Evolutionary conservation across 2,113 vertebrate genomes (phyloP), one percentile per base, ranked within the genome.

Genomic region (Mionectes macconnelli): DNA sequence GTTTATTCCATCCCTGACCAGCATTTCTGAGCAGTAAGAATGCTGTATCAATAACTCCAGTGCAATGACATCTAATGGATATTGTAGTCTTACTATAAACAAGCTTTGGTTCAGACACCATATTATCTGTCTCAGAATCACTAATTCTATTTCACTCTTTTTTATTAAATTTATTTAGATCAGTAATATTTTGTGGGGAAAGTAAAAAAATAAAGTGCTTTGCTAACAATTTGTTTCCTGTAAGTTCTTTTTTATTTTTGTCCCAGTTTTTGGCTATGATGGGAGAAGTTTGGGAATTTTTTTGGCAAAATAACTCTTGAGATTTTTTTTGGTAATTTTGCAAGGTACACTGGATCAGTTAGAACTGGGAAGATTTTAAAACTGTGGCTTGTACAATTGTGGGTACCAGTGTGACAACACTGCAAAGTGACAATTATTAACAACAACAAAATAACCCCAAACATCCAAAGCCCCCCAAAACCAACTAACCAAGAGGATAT

Each of bases 1-100:
- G 39, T 90, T 94, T 89, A 49, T 92, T 90, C 22, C 55, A 25
- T 56, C 30, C 30, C 76, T 92, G 55, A 56, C 96, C 92, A 95
- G 59, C 68, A 84, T 62, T 93, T 89, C 84, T 82, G 67, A 42
- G 28, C 49, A 69, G 75, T 69, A 81, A 63, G 76, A 68, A 76
- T 52, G 5, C 12, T 85, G 6, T 74, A 47, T 60, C 69, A 88
- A 73, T 93, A 96, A 95, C 91, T 78, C n/a, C 45, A 81, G 18
- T 42, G 31, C 45, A 83, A 64, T 72, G 59, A 74, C 24, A 75
- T 67, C 17, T 60, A 80, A 39, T 42, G 30, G 37, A 73, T 82
- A 4, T 53, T 60, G 39, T 45, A 78, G 31, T 53, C 30, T 9
- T 63, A 39, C 31, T 64, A 45, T 3, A 62, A 42, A 55, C 7